Base-by-base conservation (phyloP, 35 echinoderm and acorn worm genomes). In the Stichopus chloronotus region DNA sequence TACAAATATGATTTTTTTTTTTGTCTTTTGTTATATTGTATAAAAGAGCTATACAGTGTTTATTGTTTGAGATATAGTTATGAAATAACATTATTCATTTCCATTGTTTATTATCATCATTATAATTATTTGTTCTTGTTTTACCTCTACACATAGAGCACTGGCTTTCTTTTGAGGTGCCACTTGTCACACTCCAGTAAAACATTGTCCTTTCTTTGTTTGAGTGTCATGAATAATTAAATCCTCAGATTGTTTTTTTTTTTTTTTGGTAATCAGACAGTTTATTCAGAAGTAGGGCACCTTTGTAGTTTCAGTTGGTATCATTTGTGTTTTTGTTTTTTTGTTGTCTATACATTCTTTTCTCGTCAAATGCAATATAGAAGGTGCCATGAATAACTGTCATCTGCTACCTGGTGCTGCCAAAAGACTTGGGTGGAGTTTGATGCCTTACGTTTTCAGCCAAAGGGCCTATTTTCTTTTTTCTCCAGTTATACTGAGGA, bases 391-490 rank as follows among this genome's bases (percentile, higher is more conserved):
- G 11, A 17, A 65, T 65, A 14, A 19, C 19, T 65, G 61, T 65
- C 19, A 19, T 65, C 19, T 11, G 11, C 11, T 65, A 65, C 11
- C 61, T 65, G 61, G 61, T 65, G 61, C 61, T 65, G 61, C 61
- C 61, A 65, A 14, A 65, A 65, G 61, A 65, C 11, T 65, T 65
- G 11, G 30, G 61, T 65, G 61, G 61, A 65, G 9, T 65, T 65
- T 65, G 61, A 65, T 65, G 61, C 61, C 61, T 65, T 65, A 65
- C 61, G 61, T 65, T 65, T 65, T 65, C 61, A 65, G 61, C 61
- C 61, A 65, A 65, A 65, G 61, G 9, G 61, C 61, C 61, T 65
- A 63, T 65, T 65, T 19, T 19, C 9, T 65, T 65, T 65, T 65
- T 9, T 65, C 61, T 65, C 19, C 19, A 65, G 11, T 65, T 14